phyloP scores from a whole-genome alignment of 2,113 vertebrate genomes.

The Agelaius phoeniceus region DNA sequence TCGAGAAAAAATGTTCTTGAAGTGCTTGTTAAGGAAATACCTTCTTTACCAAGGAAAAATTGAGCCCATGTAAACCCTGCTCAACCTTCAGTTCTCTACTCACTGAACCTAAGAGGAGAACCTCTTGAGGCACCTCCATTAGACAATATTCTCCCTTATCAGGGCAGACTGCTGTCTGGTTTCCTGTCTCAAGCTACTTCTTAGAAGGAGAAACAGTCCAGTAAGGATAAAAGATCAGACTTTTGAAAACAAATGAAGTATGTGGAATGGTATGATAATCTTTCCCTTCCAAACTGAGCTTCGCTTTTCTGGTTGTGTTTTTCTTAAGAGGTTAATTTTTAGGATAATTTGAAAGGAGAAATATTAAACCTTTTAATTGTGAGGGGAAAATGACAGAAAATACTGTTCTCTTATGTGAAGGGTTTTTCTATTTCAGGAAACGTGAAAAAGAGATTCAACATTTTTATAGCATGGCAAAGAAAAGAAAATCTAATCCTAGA shows the following conservation, averaged over 20 bases:
- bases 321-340: background rate
- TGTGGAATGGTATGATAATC: constrained; percentile 36
- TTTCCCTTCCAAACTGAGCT: constrained; percentile 18
- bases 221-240: constrained; percentile 61
- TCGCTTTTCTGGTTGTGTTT: background rate
- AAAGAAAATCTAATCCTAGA: background rate
- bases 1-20: background rate
- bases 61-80: background rate
- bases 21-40: background rate
- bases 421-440: background rate
- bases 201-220: constrained; percentile 73
- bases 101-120: constrained; percentile 45
- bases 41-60: background rate
- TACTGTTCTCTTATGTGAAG: background rate
- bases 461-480: background rate
- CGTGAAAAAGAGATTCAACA: background rate
- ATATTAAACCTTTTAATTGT: background rate
- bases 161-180: constrained; percentile 72
- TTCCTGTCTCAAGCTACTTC: constrained; percentile 85
- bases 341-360: background rate
- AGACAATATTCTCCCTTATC: constrained; percentile 78
- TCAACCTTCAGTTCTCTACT: background rate
- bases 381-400: background rate
- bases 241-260: constrained; percentile 63
- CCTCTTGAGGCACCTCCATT: constrained; percentile 54